phyloP scores from a whole-genome alignment of 2,113 vertebrate species.

The Corythaixoides concolor region DNA sequence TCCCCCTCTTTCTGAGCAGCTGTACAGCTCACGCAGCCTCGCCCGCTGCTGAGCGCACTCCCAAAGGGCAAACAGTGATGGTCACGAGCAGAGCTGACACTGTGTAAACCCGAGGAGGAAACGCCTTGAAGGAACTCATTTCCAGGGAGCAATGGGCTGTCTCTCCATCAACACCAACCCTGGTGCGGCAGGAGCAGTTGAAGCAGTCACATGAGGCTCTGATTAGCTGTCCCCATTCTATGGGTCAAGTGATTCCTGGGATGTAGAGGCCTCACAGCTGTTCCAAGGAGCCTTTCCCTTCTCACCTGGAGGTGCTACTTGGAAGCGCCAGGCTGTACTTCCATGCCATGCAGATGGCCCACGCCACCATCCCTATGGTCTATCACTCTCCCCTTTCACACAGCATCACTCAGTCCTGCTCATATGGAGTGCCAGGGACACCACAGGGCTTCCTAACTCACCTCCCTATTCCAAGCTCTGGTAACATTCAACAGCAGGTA shows the following conservation, averaged over 20 bases:
- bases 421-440: background rate
- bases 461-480: background rate
- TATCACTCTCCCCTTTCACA: background rate
- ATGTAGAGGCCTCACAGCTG: background rate
- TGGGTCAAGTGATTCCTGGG: accelerated
- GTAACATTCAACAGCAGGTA: background rate
- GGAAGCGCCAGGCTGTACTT: background rate
- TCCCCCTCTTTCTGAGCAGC: background rate
- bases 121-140: background rate
- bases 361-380: background rate
- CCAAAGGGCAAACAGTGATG: background rate
- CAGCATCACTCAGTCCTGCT: background rate
- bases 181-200: background rate
- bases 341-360: background rate
- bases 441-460: background rate
- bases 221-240: background rate
- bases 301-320: background rate
- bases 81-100: background rate
- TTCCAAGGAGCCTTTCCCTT: background rate
- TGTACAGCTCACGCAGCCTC: background rate
- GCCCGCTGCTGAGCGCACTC: background rate
- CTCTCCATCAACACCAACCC: background rate
- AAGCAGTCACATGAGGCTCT: background rate
- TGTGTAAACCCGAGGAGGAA: accelerated
- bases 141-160: background rate